phyloP scores from a whole-genome alignment of 2,797 vertebrate genomes.

The Parotocinclus haroldoi region DNA sequence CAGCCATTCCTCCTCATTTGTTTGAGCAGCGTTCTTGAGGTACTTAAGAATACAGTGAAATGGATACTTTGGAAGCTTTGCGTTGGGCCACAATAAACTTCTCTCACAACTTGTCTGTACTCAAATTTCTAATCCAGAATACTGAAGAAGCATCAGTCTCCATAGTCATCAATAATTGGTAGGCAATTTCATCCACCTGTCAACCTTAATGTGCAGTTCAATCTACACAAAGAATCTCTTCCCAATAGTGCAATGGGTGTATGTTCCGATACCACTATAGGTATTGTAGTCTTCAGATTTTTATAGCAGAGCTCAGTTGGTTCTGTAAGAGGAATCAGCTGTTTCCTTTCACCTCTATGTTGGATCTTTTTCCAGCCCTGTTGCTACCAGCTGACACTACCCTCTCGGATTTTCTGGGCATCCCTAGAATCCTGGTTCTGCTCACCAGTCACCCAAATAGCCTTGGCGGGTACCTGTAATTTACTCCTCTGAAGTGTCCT shows the following conservation, averaged over 20 bases:
- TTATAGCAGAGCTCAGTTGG: constrained; percentile 1
- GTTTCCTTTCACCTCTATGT: not conserved
- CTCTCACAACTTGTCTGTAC: too few relatives aligned
- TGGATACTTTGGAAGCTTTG: not conserved
- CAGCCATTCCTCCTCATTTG: too few relatives aligned
- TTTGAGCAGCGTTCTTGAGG: too few relatives aligned
- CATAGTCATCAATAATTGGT: not conserved
- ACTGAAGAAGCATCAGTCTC: too few relatives aligned
- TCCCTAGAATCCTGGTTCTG: constrained; percentile 4
- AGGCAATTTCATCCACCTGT: not conserved
- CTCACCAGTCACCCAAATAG: not conserved
- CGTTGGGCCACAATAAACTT: not conserved
- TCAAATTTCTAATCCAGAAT: not conserved
- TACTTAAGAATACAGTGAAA: not conserved
- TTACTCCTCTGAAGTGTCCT: not conserved
- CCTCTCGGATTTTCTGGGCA: constrained; percentile 1
- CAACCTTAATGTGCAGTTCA: too few relatives aligned
- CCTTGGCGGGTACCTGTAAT: not conserved
- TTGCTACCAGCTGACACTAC: constrained; percentile 1
- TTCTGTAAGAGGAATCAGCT: not conserved
- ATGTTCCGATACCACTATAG: too few relatives aligned
- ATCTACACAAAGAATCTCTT: too few relatives aligned
- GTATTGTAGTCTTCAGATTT: not conserved
- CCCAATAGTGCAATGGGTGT: too few relatives aligned
- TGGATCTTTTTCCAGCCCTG: not conserved